Conservation (phyloP, 2,797 vertebrate species). For the Myotis planiceps region DNA sequence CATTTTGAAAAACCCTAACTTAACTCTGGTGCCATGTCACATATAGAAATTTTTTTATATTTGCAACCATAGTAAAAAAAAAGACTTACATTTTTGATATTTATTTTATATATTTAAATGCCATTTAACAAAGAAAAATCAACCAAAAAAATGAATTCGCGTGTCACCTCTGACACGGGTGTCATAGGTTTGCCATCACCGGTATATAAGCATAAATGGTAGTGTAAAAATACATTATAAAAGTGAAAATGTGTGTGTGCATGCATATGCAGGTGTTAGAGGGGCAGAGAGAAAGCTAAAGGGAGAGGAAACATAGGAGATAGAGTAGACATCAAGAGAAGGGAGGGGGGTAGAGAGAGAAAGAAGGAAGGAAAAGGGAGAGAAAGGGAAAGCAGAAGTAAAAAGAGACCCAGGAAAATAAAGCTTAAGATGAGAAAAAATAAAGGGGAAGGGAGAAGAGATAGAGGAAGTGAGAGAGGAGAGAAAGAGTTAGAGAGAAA, state of each 20-base stretch:
- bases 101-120: too few relatives aligned
- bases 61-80: too few relatives aligned
- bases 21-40: too few relatives aligned
- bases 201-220: neutral
- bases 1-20: too few relatives aligned
- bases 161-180: too few relatives aligned
- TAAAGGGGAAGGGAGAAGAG: neutral
- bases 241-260: neutral
- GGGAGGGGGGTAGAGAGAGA: neutral
- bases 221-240: neutral
- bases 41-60: too few relatives aligned
- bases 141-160: too few relatives aligned
- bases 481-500: neutral
- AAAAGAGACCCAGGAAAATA: neutral
- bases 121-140: too few relatives aligned
- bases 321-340: neutral
- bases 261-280: neutral
- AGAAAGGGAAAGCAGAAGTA: neutral
- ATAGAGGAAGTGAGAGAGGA: neutral
- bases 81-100: too few relatives aligned
- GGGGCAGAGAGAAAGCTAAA: neutral
- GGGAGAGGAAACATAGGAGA: too few relatives aligned
- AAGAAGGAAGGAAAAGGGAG: neutral
- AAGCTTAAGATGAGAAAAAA: neutral
- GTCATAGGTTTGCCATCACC: too few relatives aligned